Conservation (phyloP, 2,797 vertebrate species). For the Sphenopsis melanotis region DNA sequence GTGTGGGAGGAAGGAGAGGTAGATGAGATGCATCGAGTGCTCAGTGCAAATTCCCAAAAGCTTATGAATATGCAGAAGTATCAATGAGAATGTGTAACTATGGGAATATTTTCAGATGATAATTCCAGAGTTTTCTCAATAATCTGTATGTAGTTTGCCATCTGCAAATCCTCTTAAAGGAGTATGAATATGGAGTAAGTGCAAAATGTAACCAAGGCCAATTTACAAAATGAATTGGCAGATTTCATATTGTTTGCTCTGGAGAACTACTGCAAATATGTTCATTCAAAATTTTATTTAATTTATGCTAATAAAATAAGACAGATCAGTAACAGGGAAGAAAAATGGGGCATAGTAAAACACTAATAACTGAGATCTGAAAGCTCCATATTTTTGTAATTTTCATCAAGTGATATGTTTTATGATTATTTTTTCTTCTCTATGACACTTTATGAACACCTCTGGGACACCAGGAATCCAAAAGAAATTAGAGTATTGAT, state of each 20-base stretch:
- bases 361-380: neutral
- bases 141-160: slow-evolving; percentile 5
- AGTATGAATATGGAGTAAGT: slow-evolving; percentile 39
- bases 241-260: slow-evolving; percentile 46
- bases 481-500: neutral
- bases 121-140: slow-evolving; percentile 37
- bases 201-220: neutral
- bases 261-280: slow-evolving; percentile 57
- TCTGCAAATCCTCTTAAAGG: slow-evolving; percentile 60
- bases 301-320: slow-evolving; percentile 57
- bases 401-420: neutral
- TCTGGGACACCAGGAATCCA: neutral
- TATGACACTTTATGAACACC: neutral
- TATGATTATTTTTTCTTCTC: neutral
- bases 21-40: neutral
- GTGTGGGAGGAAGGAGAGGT: neutral
- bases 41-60: neutral
- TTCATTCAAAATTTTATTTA: slow-evolving; percentile 51
- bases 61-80: slow-evolving; percentile 19
- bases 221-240: slow-evolving; percentile 66
- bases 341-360: neutral
- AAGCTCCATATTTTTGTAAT: neutral
- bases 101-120: neutral
- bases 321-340: neutral
- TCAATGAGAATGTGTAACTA: neutral